Conservation (phyloP, 2,888 invertebrate species). For the Drosophila vallismaia region DNA sequence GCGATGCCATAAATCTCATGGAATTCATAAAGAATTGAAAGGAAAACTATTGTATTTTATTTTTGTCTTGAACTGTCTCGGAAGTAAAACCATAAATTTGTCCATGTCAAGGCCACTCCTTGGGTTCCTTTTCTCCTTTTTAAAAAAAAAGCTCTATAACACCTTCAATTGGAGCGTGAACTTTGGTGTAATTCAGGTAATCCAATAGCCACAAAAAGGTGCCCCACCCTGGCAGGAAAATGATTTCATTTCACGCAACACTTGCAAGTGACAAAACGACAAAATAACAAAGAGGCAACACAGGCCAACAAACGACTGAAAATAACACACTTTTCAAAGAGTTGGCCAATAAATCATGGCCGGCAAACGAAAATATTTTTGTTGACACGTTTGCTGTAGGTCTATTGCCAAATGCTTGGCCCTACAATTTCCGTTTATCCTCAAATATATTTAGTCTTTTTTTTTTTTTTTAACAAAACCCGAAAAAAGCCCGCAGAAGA, state of each 20-base stretch:
- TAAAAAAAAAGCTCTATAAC: neutral
- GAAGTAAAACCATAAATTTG: slow-evolving; percentile 1
- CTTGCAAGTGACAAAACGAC: slow-evolving; percentile 46
- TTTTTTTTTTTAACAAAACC: neutral
- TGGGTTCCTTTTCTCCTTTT: neutral
- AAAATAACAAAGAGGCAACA: slow-evolving; percentile 7
- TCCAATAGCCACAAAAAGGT: slow-evolving; percentile 24
- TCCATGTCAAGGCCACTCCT: slow-evolving; percentile 17
- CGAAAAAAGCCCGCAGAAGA: slow-evolving; percentile 38
- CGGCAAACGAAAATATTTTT: slow-evolving; percentile 53
- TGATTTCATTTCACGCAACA: slow-evolving; percentile 45
- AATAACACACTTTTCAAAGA: slow-evolving; percentile 73
- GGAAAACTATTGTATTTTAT: neutral
- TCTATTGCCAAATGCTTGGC: slow-evolving; percentile 45
- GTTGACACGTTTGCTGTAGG: slow-evolving; percentile 41
- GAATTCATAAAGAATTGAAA: neutral
- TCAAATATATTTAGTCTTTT: slow-evolving; percentile 2
- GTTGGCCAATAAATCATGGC: slow-evolving; percentile 68
- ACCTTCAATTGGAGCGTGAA: slow-evolving; percentile 8
- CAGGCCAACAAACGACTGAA: slow-evolving; percentile 48
- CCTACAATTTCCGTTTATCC: slow-evolving; percentile 36
- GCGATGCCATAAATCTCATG: slow-evolving; percentile 8
- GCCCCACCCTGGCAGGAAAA: slow-evolving; percentile 27
- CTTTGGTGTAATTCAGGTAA: slow-evolving; percentile 32
- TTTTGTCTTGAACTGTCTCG: neutral